phyloP scores from a whole-genome alignment of 2,888 invertebrate genomes.

The Polydrusus tereticollis region DNA sequence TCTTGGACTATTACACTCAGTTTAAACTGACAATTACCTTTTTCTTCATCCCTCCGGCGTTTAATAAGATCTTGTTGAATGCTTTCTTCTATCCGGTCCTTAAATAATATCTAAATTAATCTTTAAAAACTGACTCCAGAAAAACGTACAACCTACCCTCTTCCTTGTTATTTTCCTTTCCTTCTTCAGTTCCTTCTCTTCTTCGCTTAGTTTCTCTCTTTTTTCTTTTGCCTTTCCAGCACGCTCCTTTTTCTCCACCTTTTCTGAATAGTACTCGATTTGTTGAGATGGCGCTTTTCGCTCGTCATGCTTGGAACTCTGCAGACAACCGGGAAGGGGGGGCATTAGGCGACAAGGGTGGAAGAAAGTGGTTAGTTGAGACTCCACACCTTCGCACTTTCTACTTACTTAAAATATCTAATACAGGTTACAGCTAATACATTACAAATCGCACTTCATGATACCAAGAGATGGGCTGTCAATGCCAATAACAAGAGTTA shows the following conservation, averaged over 20 bases:
- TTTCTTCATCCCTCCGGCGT: conserved; percentile 84
- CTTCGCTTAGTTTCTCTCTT: conserved; percentile 78
- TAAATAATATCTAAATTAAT: conserved; percentile 35
- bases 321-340: conserved; percentile 54
- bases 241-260: conserved; percentile 70
- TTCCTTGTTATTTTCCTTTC: conserved; percentile 86
- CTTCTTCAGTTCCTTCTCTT: conserved; percentile 84
- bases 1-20: too few species aligned
- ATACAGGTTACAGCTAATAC: neutral
- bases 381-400: conserved; percentile 16
- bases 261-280: conserved; percentile 63
- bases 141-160: conserved; percentile 74
- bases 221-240: conserved; percentile 70
- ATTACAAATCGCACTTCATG: too few species aligned
- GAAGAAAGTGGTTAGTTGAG: conserved; percentile 23
- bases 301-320: conserved; percentile 69
- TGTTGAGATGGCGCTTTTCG: conserved; percentile 61
- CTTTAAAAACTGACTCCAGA: neutral
- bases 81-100: conserved; percentile 83
- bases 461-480: too few species aligned
- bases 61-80: conserved; percentile 75
- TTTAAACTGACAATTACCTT: conserved; percentile 71
- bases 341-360: conserved; percentile 19
- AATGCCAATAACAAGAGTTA: too few species aligned
- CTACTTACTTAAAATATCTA: conserved; percentile 17